phyloP scores from a whole-genome alignment of 2,888 invertebrate species.

The Ophion obscuratus region DNA sequence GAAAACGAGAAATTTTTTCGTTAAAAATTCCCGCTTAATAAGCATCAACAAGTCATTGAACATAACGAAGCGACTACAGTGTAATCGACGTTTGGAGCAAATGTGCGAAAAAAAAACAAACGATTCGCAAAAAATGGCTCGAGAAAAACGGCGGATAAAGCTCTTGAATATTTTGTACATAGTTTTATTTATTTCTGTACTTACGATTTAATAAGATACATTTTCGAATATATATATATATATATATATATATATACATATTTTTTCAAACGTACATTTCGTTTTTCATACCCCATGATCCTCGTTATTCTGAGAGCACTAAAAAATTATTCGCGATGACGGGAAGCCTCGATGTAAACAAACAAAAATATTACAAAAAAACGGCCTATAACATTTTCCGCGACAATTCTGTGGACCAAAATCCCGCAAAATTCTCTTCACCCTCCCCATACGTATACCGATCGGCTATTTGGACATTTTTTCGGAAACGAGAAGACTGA shows the following conservation, averaged over 20 bases:
- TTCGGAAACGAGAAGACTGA: background rate
- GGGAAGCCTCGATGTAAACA: constrained; percentile 3
- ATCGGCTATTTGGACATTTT: constrained; percentile 7
- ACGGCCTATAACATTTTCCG: constrained; percentile 56
- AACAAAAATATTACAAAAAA: constrained; percentile 1
- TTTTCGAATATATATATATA: constrained; percentile 30
- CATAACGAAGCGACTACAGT: constrained; percentile 38
- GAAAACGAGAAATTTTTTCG: constrained; percentile 3
- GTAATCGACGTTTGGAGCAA: constrained; percentile 48
- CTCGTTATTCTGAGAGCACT: constrained; percentile 7
- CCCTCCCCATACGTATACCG: background rate
- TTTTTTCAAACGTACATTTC: constrained; percentile 51
- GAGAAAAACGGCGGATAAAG: constrained; percentile 40
- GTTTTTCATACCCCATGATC: constrained; percentile 5
- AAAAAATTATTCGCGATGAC: constrained; percentile 18
- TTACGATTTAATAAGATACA: constrained; percentile 37
- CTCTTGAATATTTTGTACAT: constrained; percentile 62
- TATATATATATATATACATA: constrained; percentile 39
- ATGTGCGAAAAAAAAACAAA: constrained; percentile 12
- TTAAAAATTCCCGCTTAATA: constrained; percentile 2
- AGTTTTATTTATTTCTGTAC: constrained; percentile 65
- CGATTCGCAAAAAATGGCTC: background rate
- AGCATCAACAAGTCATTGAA: constrained; percentile 57
- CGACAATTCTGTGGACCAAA: constrained; percentile 48
- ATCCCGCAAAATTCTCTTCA: constrained; percentile 40